Evolutionary conservation across 1,140 invertebrate genomes (phyloP).

Genomic region (Manduca sexta): DNA sequence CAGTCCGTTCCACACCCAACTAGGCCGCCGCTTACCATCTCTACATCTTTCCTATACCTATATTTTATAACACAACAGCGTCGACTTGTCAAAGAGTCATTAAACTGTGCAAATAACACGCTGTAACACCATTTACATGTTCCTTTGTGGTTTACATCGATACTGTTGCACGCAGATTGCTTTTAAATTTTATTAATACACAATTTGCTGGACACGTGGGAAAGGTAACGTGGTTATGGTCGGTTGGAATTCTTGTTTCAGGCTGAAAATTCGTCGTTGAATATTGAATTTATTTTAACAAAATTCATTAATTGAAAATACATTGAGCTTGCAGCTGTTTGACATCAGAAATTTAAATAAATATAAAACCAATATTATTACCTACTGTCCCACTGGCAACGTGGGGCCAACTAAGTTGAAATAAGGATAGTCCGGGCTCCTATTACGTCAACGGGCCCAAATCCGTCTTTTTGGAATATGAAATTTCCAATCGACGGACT

Average conservation of each 20-base stretch:
- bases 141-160: conserved; percentile 44
- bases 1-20: no score
- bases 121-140: conserved; percentile 43
- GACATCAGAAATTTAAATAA: not conserved
- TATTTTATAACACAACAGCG: not conserved
- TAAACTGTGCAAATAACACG: conserved; percentile 32
- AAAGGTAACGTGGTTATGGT: not conserved
- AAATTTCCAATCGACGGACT: no score
- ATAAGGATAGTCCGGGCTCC: no score
- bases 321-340: not conserved
- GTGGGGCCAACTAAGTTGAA: no score
- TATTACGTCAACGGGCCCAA: no score
- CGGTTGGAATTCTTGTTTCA: not conserved
- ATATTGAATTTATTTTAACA: not conserved
- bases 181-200: conserved; percentile 31
- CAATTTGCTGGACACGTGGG: conserved; percentile 4
- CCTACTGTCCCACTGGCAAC: no score
- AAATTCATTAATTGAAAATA: not conserved
- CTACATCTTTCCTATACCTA: not conserved
- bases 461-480: no score
- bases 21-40: not conserved
- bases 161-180: conserved; percentile 23
- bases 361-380: no score
- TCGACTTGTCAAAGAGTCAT: conserved; percentile 11
- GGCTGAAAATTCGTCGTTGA: not conserved